phyloP scores from a whole-genome alignment of 37 sponge, comb jelly and placozoan genomes.

The Cliona cf. orientalis region DNA sequence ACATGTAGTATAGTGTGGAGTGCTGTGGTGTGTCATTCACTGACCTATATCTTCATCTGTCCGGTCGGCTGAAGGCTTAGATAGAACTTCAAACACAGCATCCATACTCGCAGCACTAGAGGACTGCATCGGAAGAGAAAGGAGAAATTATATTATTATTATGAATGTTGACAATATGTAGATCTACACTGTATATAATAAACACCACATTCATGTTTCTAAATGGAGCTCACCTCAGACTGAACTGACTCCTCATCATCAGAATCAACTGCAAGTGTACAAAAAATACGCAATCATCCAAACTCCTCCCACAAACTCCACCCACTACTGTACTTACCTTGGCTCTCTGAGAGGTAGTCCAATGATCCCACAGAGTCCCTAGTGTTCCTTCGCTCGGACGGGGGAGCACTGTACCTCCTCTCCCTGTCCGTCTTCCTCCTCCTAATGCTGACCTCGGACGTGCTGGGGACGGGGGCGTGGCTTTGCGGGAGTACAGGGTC shows the following conservation, averaged over 20 bases:
- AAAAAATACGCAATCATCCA: background rate
- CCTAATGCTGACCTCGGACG: slow-evolving; percentile 1
- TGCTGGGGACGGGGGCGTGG: background rate
- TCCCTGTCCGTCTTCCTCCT: slow-evolving; percentile 27
- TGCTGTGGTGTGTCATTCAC: background rate
- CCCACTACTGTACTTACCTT: slow-evolving; percentile 34
- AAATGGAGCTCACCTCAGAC: slow-evolving; percentile 60
- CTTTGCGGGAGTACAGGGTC: background rate
- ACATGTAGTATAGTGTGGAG: too few species aligned
- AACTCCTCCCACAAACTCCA: background rate
- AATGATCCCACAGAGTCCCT: slow-evolving; percentile 66
- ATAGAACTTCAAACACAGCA: slow-evolving; percentile 67
- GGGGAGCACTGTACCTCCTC: slow-evolving; percentile 57
- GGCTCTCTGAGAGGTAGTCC: slow-evolving; percentile 78
- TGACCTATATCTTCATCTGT: slow-evolving; percentile 78
- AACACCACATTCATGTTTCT: background rate
- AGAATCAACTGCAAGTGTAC: slow-evolving; percentile 76
- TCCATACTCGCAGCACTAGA: slow-evolving; percentile 63
- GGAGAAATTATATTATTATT: background rate
- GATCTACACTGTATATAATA: background rate
- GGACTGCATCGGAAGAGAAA: background rate
- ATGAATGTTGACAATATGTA: background rate
- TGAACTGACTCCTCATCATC: slow-evolving; percentile 80
- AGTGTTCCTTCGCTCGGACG: background rate
- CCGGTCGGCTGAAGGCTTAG: slow-evolving; percentile 60